Evolutionary conservation across 2,113 vertebrate genomes (phyloP), one percentile per base, ranked within the genome.

Genomic region (Diphyllodes magnificus): DNA sequence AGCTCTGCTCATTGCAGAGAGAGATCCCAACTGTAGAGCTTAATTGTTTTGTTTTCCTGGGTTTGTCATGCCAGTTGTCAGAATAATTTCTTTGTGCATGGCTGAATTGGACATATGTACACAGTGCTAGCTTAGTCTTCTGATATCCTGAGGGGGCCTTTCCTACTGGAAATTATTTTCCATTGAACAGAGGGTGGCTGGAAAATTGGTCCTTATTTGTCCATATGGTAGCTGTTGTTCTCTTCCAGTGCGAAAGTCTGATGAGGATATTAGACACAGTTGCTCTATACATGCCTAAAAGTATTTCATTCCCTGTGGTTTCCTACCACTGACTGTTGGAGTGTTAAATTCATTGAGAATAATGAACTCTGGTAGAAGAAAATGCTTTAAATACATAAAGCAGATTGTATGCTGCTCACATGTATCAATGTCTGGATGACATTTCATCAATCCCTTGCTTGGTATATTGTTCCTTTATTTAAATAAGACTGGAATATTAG

Each of bases 141-240:
- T 76, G 86, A 91, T 92, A 93, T 87, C 90, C 39, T 86, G 70
- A 95, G 78, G 57, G 90, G 7, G 21, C 73, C 78, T 93, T 94
- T 95, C 73, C 80, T 54, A 59, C 19, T 10, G 22, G 93, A 91
- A 73, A 90, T 57, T 68, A 86, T 93, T 82, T 94, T 88, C 95
- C 72, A 42, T 63, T 95, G 82, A 96, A 84, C 21, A 95, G 82
- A 88, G 92, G 66, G 91, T 92, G 59, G 92, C 87, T 94, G 92
- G 78, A 61, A 96, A 81, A 90, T 88, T 94, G 77, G 97, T 78
- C 95, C 82, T 96, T 82, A 91, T 95, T 97, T 88, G 82, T 96
- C 98, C 98, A 97, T 98, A 91, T 98, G 97, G 97, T 98, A 98
- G 95, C 96, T 98, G 92, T 98, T 98, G 97, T 95, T 98, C 97